Conservation (phyloP, 2,113 vertebrate species). For the Phylloscopus trochilus region DNA sequence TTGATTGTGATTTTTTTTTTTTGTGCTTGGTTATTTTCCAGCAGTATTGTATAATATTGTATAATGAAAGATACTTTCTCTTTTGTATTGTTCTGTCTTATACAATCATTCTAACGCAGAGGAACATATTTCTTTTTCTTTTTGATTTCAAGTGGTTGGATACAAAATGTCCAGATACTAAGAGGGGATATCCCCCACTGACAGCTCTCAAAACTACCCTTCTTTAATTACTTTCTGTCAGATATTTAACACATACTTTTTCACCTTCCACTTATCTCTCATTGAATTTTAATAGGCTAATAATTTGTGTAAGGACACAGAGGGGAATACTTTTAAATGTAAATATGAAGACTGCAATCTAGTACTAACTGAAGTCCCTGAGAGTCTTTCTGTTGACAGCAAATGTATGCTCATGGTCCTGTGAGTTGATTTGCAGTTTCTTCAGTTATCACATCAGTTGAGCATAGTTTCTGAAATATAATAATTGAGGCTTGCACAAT, state of each 20-base stretch:
- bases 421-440: neutral
- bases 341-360: constrained; percentile 5
- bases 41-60: neutral
- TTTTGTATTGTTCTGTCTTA: neutral
- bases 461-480: neutral
- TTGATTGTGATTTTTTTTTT: neutral
- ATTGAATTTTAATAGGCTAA: neutral
- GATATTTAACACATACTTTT: neutral
- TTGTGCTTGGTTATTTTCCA: neutral
- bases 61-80: neutral
- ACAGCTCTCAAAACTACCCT: neutral
- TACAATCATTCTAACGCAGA: neutral
- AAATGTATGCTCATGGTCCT: neutral
- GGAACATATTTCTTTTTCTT: neutral
- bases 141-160: neutral
- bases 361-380: neutral
- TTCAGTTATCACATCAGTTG: neutral
- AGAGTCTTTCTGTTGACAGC: neutral
- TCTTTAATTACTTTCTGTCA: neutral
- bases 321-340: constrained; percentile 5
- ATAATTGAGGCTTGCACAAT: neutral
- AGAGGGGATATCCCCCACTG: neutral
- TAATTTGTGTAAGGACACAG: constrained; percentile 21
- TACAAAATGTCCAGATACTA: neutral
- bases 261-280: neutral